Conservation (phyloP, 2,113 vertebrate species). For the Oryzias celebensis region DNA sequence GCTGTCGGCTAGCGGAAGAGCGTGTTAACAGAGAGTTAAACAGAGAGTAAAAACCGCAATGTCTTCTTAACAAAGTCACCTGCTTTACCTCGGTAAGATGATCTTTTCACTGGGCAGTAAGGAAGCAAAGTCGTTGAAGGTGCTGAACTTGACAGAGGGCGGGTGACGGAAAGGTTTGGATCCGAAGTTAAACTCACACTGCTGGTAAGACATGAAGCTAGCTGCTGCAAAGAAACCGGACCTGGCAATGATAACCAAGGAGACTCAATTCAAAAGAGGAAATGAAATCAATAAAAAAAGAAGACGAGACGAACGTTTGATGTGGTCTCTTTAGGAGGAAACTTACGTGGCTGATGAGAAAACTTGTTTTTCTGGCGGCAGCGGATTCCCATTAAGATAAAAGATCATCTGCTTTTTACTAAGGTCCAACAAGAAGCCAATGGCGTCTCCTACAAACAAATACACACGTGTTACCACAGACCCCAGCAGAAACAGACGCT, state of each 20-base stretch:
- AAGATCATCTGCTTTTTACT: slow-evolving; percentile 99
- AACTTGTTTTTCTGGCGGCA: slow-evolving; percentile 97
- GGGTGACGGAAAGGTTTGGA: slow-evolving; percentile 96
- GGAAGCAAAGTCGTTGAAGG: slow-evolving; percentile 96
- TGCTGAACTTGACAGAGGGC: slow-evolving; percentile 93
- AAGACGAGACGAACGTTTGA: not conserved
- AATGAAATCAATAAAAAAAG: not conserved
- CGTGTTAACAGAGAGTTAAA: no score
- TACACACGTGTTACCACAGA: not conserved
- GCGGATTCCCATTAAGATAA: slow-evolving; percentile 94
- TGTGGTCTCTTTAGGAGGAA: not conserved
- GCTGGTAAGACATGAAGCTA: slow-evolving; percentile 99
- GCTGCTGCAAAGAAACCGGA: slow-evolving; percentile 98
- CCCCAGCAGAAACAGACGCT: not conserved
- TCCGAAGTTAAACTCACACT: slow-evolving; percentile 99
- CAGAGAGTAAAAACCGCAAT: no score
- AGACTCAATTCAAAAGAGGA: not conserved
- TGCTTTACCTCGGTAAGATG: slow-evolving; percentile 89
- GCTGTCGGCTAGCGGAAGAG: no score
- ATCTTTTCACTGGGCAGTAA: slow-evolving; percentile 94
- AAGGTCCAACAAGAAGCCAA: slow-evolving; percentile 96
- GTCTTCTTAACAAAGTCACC: no score
- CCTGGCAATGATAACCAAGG: slow-evolving; percentile 62
- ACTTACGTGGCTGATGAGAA: slow-evolving; percentile 96
- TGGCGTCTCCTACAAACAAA: slow-evolving; percentile 85